These are phyloP conservation scores for Galeruca laticollis DNA, from an alignment of 2,888 invertebrate species.

Conservation along the genomic window DNA sequence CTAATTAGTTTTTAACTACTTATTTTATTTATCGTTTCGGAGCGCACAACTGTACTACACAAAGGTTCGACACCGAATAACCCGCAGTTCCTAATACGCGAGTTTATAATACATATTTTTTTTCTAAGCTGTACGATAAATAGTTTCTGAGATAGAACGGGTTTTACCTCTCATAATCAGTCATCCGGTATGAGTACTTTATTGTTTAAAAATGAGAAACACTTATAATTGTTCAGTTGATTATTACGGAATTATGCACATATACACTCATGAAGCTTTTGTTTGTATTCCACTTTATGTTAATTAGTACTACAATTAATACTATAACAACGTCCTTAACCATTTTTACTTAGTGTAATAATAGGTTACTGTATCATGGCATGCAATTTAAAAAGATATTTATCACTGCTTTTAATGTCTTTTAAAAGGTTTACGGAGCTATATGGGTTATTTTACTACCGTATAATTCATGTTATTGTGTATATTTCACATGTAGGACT, in stretches of 20 bases:
- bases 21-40: too few species aligned
- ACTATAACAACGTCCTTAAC: background rate
- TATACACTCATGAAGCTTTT: background rate
- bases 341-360: background rate
- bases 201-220: too few species aligned
- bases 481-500: background rate
- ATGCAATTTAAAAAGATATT: background rate
- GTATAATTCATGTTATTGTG: background rate
- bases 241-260: background rate
- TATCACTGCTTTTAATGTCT: background rate
- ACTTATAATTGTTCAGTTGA: too few species aligned
- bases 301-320: background rate
- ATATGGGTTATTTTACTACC: background rate
- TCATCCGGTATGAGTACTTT: too few species aligned
- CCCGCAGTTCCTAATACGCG: too few species aligned
- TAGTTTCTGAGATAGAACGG: too few species aligned
- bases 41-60: too few species aligned
- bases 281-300: background rate
- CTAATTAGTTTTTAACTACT: too few species aligned
- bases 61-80: too few species aligned
- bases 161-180: too few species aligned
- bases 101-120: too few species aligned
- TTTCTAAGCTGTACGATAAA: too few species aligned
- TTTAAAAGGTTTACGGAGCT: background rate
- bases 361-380: background rate